Evolutionary conservation across 64 coral and sea anemone genomes (phyloP), one percentile per base, ranked within the genome.

Genomic region (Stichodactyla helianthus): DNA sequence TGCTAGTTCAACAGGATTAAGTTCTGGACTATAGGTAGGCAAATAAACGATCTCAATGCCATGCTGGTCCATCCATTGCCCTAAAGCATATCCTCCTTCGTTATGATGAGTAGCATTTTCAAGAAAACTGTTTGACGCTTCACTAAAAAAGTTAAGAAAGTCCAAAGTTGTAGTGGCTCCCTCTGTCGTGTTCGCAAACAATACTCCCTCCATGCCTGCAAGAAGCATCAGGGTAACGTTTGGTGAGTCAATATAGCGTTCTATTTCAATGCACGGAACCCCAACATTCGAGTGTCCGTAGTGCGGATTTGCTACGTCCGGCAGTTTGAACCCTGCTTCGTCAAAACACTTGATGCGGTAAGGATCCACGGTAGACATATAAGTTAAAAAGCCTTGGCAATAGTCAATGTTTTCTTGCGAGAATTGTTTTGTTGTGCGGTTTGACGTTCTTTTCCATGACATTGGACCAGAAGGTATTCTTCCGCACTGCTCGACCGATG

Each of bases 91-190:
- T 51, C 87, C 87, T 14, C 59, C 79, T 13, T 82, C 58, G 50
- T 63, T 65, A 19, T 57, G 79, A 50, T 89, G 79, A 6, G 59
- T 82, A 2, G 79, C 55, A 67, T n/a, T n/a, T n/a, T n/a, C n/a
- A n/a, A n/a, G n/a, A n/a, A n/a, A n/a, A n/a, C n/a, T n/a, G n/a
- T 82, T 60, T 31, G 55, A 52, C 19, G 78, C 87, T 51, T 89
- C 87, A 5, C 53, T 18, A n/a, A 82, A 89, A 60, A 89, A 89
- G 19, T 82, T 82, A 10, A 89, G 58, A 89, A 89, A 89, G 4
- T 83, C 35, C 6, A 82, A n/a, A 51, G 87, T 64, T 44, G 31
- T 26, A 16, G 77, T 51, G 19, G 57, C 71, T 63, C 87, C 78
- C 68, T 82, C 77, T 5, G 52, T 55, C 14, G 87, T 82, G 58